Base-by-base conservation (phyloP, 1,140 invertebrate species). In the Dendrolimus punctatus region DNA sequence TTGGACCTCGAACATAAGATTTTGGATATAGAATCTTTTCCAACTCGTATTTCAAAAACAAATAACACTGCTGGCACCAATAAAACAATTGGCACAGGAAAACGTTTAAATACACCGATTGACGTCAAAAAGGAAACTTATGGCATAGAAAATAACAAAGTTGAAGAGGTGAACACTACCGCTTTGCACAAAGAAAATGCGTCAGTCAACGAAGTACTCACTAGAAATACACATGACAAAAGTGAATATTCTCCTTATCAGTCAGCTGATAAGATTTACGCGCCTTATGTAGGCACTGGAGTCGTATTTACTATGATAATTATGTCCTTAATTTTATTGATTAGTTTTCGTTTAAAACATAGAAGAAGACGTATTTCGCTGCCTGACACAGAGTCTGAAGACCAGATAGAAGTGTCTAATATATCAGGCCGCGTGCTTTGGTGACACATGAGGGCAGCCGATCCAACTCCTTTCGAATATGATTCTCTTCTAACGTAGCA, bases 351-450 rank as follows among this genome's bases (percentile, higher is more conserved):
- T 65, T 79, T 78, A 38, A 67, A 77, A 38, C 77, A 78, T 56
- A 71, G 60, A 84, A 82, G 57, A 77, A 87, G 58, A 81, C 88
- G 60, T 63, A 64, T 68, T 56, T 60, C 64, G 61, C 64, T 62
- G 62, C 51, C 71, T 75, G 64, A 78, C 46, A 72, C 72, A 45
- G 80, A 83, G 45, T 80, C 84, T 47, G 84, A 89, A 62, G 90
- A 92, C 62, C 91, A 92, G 73, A 92, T 92, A 77, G 91, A 92
- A 69, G 91, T 92, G 67, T 90, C 89, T 55, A 91, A 90, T 73
- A 88, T 93, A 60, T 90, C 91, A 6, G 90, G 91, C 7, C 89
- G 90, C 4, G 91, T 92, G 63, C 86, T 92, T 23, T 93, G 92
- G 92, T 93, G 91, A 93, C 91, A 90, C 76, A 66, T 90, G 62